phyloP scores from a whole-genome alignment of 2,888 invertebrate species.

The Synergus itoensis region DNA sequence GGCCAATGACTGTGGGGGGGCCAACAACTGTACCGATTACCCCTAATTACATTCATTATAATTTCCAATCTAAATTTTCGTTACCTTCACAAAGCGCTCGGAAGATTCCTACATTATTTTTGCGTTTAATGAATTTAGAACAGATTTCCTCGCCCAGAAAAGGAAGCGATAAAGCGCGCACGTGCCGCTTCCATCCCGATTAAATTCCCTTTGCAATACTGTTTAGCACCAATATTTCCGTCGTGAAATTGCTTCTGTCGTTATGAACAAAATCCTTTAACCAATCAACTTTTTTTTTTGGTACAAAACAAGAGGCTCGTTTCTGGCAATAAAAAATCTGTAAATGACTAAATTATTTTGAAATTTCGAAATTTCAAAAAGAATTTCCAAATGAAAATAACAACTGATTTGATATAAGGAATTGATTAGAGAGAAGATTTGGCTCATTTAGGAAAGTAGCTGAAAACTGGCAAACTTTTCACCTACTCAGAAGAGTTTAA shows the following conservation, averaged over 20 bases:
- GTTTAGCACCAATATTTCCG: slow-evolving; percentile 60
- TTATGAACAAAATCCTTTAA: slow-evolving; percentile 50
- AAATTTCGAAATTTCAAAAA: too few relatives aligned
- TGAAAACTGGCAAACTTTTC: background rate
- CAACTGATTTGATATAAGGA: background rate
- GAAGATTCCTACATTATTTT: slow-evolving; percentile 29
- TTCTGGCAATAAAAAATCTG: background rate
- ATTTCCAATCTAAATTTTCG: slow-evolving; percentile 7
- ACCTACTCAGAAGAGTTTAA: background rate
- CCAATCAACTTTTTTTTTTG: slow-evolving; percentile 17
- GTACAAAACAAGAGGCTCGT: background rate
- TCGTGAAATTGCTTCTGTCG: slow-evolving; percentile 53
- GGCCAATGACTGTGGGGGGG: too few relatives aligned
- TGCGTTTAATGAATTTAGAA: slow-evolving; percentile 53
- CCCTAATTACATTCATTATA: background rate
- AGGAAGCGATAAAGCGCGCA: slow-evolving; percentile 54
- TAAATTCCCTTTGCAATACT: slow-evolving; percentile 51
- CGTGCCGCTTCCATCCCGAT: slow-evolving; percentile 54
- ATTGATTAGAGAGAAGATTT: background rate
- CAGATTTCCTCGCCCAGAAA: slow-evolving; percentile 55
- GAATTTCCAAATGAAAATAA: too few relatives aligned
- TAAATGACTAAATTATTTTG: too few relatives aligned
- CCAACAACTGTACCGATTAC: too few relatives aligned
- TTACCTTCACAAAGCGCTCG: background rate
- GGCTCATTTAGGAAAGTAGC: background rate